Evolutionary conservation across 2,113 vertebrate species (phyloP), one percentile per base, ranked within the genome.

Genomic region (Triplophysa tibetana): DNA sequence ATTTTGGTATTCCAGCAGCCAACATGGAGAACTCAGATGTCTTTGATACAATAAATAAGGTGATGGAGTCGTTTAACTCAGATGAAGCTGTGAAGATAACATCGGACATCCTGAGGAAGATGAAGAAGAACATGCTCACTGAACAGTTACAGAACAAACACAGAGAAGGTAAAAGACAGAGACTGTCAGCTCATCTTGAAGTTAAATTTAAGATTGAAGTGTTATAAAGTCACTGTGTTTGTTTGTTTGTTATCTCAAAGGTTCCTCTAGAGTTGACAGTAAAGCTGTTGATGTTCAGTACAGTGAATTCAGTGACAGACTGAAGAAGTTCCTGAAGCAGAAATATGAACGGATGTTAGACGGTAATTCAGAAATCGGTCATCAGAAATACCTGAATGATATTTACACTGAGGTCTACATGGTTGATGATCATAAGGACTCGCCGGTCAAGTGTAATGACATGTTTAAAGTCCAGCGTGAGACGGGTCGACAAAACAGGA

Each of bases 331-430:
- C 52, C 16, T 54, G 17, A 17, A 54, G 16, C 52, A 8, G 52
- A 14, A 54, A 4, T 54, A 54, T 54, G 52, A 54, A 2, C 52
- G 52, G 52, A 54, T 54, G n/a, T 43, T 74, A 12, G 13, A 60
- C 14, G 70, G 70, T 58, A 74, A 74, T 61, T 74, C 56, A 12
- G 33, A 23, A 3, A 74, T n/a, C 6, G 70, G 70, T 10, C 56
- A 74, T n/a, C 33, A 16, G 23, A 76, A 26, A 26, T 48, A 8
- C 23, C 69, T 82, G 24, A 73, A 68, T 8, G 58, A 74, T 38
- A 62, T 65, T 9, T 76, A 76, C 43, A 76, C 74, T 13, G 69
- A 82, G 17, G 43, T 82, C 62, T 73, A 60, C 19, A 41, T 82
- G 23, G 77, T 54, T 2, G 16, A 48, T 9, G 26, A 23, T 23